A percentile compares a stretch with the other conserved stretches of the same genome.
These are phyloP conservation scores for Saccopteryx bilineata DNA, from an alignment of 2,113 vertebrate species.

Conservation along the genomic window DNA sequence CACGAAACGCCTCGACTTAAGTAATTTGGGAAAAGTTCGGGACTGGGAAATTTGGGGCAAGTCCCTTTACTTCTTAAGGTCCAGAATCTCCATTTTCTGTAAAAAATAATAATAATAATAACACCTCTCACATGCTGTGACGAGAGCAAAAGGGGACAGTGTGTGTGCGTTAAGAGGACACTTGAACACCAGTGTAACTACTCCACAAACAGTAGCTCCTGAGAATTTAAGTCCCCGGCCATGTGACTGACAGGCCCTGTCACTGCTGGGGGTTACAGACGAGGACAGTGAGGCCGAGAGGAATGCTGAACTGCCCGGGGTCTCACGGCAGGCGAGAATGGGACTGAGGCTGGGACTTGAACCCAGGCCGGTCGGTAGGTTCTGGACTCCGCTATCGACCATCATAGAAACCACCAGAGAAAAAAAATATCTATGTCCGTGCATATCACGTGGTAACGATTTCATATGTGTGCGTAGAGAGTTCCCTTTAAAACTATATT, in stretches of 20 bases:
- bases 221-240: background rate
- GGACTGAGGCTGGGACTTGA: background rate
- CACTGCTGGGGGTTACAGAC: background rate
- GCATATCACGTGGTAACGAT: no score
- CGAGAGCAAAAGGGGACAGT: rapidly evolving
- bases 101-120: background rate
- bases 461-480: no score
- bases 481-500: no score
- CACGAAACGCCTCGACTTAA: no score
- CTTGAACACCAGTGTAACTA: no score
- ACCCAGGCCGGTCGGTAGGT: background rate
- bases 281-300: rapidly evolving
- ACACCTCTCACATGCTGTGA: no score
- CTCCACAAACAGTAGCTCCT: background rate
- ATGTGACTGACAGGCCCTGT: rapidly evolving
- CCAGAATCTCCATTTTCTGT: background rate
- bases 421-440: no score
- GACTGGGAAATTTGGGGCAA: background rate
- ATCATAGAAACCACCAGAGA: background rate
- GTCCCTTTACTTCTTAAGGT: background rate
- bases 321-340: background rate
- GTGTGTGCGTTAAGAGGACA: no score
- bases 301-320: background rate
- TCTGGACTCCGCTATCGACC: background rate
- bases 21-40: background rate